Evolutionary conservation across 1,140 invertebrate genomes (phyloP), one percentile per base, ranked within the genome.

Genomic region (Ostrea denselamellosa): DNA sequence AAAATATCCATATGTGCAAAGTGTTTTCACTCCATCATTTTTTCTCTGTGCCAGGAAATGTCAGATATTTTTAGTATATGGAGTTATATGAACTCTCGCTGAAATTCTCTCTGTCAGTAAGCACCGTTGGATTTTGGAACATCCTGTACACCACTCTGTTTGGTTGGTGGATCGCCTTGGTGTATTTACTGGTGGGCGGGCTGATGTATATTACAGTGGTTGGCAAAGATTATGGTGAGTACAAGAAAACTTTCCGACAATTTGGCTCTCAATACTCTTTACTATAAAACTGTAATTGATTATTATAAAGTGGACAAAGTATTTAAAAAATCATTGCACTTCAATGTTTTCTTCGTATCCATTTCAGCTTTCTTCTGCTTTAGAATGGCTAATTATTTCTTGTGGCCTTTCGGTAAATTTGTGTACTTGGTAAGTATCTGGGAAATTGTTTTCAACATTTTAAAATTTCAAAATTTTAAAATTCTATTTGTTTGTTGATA

Each of bases 371-470:
- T 83, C 7, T 93, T 92, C 81, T 93, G 94, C 84, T 90, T 90
- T 87, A 91, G 87, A 62, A 91, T 94, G 93, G 91, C 92, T 12
- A 85, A 83, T 28, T 94, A 94, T 88, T 94, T 93, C 85, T 85
- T 94, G 0, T 94, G 94, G 94, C 94, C 94, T 19, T 94, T 94
- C 93, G 93, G 93, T 34, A 94, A 93, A 83, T 94, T 93, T 93
- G 90, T 94, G 8, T 92, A 93, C 62, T 84, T 93, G 90, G 93
- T 94, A 90, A 88, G 87, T 90, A 85, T 28, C 19, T 44, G 34
- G 5, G 5, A 5, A 44, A 44, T 44, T 44, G 34, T 44, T 44
- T 2, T 2, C 34, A 44, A 44, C 34, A 44, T 5, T 44, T n/a
- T n/a, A n/a, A 44, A 44, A 44, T 44, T 44, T 44, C 34, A 44